phyloP scores from a whole-genome alignment of 2,888 invertebrate genomes.

The Apotomis turbidana region DNA sequence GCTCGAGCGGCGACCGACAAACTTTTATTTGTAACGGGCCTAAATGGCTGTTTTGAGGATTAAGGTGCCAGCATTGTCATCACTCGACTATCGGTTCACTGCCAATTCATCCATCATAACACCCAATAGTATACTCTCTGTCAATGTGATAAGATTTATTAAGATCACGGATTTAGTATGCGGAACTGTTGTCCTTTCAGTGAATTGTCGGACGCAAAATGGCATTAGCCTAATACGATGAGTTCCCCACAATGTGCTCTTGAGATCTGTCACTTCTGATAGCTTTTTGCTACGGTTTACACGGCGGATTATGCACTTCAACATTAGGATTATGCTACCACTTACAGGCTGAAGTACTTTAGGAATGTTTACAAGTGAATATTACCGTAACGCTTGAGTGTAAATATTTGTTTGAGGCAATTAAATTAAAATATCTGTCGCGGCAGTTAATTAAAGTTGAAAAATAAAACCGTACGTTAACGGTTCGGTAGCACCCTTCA shows the following conservation, averaged over 20 bases:
- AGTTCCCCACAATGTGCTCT: conserved; percentile 61
- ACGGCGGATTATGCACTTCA: conserved; percentile 69
- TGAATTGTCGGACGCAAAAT: conserved; percentile 56
- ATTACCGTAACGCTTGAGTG: conserved; percentile 16
- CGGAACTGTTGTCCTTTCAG: conserved; percentile 33
- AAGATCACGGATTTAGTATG: neutral
- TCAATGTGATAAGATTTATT: neutral
- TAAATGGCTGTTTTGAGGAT: conserved; percentile 82
- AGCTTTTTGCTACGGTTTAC: conserved; percentile 68
- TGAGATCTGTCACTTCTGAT: conserved; percentile 78
- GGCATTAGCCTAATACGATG: conserved; percentile 56
- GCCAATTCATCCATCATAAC: conserved; percentile 10
- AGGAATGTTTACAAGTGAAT: neutral
- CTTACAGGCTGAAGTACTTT: conserved; percentile 46
- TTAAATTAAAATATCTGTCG: conserved; percentile 79
- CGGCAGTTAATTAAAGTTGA: conserved; percentile 67
- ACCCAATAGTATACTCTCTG: conserved; percentile 1
- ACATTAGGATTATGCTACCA: conserved; percentile 58
- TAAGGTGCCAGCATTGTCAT: conserved; percentile 77
- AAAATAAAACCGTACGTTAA: conserved; percentile 59
- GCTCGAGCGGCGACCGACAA: conserved; percentile 65
- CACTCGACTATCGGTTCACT: conserved; percentile 45
- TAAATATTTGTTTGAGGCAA: conserved; percentile 45
- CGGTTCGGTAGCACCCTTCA: conserved; percentile 68
- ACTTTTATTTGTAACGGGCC: conserved; percentile 81